phyloP scores from a whole-genome alignment of 2,888 invertebrate genomes.

The Cistogaster globosa region DNA sequence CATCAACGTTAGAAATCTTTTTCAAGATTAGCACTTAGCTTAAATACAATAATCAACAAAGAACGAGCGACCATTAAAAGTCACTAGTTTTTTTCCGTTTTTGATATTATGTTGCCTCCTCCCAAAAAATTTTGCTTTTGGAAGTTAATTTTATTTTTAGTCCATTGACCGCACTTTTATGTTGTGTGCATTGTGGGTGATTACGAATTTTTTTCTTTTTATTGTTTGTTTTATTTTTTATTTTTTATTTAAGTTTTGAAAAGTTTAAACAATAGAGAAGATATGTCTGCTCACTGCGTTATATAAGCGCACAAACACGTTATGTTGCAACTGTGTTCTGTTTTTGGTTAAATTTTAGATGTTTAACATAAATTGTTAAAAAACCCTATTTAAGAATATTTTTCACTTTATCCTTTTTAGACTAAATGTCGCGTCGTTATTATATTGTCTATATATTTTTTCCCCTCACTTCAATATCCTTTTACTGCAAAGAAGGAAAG shows the following conservation, averaged over 20 bases:
- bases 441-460: slow-evolving; percentile 15
- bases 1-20: slow-evolving; percentile 46
- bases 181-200: slow-evolving; percentile 56
- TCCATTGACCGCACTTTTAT: slow-evolving; percentile 73
- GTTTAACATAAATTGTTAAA: slow-evolving; percentile 59
- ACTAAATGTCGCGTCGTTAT: slow-evolving; percentile 62
- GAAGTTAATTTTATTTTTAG: slow-evolving; percentile 59
- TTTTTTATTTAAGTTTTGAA: slow-evolving; percentile 16
- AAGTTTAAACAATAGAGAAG: slow-evolving; percentile 54
- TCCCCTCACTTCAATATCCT: no score
- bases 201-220: slow-evolving; percentile 57
- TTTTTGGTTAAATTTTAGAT: slow-evolving; percentile 42
- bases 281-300: slow-evolving; percentile 23
- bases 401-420: slow-evolving; percentile 38
- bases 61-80: slow-evolving; percentile 52
- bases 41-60: slow-evolving; percentile 61
- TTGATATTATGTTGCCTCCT: slow-evolving; percentile 20
- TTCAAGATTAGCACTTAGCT: slow-evolving; percentile 55
- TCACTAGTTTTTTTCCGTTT: slow-evolving; percentile 47
- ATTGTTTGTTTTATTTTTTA: slow-evolving; percentile 14
- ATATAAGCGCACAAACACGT: slow-evolving; percentile 1
- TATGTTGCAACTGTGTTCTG: slow-evolving; percentile 7
- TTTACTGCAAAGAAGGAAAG: no score
- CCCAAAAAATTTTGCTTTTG: slow-evolving; percentile 53
- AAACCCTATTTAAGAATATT: slow-evolving; percentile 30